Percentiles rank a stretch among this genome's conserved stretches.
Evolutionary conservation across 2,113 vertebrate species (phyloP).

Genomic region (Dermatemys mawii): DNA sequence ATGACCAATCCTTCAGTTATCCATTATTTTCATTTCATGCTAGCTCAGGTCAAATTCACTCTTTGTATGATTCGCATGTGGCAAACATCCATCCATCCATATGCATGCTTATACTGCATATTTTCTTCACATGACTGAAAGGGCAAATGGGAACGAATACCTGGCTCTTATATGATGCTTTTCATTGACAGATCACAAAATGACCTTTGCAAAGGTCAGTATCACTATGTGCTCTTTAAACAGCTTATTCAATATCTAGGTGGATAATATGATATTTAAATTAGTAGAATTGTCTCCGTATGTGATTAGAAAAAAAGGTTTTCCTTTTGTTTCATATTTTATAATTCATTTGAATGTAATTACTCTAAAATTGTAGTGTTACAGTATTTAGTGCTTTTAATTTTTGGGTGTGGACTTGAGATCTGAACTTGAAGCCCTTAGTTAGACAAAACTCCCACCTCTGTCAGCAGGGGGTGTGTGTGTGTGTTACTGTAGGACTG

Average conservation of each 20-base stretch:
- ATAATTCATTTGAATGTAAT: neutral
- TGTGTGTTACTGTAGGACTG: neutral
- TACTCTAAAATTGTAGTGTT: neutral
- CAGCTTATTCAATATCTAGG: conserved; percentile 4
- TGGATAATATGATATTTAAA: neutral
- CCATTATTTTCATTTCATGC: conserved; percentile 46
- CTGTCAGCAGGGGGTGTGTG: accelerated
- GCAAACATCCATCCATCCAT: conserved; percentile 24
- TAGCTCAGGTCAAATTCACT: conserved; percentile 60
- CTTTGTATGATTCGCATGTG: conserved; percentile 47
- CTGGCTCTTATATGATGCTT: neutral
- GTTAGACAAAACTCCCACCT: neutral
- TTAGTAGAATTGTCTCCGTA: neutral
- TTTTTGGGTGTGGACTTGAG: neutral
- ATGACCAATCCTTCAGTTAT: conserved; percentile 23
- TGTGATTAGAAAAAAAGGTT: neutral
- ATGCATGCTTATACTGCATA: conserved; percentile 51
- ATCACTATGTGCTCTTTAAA: conserved; percentile 45
- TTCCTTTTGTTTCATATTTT: neutral
- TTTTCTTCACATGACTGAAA: conserved; percentile 49
- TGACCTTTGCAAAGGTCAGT: neutral
- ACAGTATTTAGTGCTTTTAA: neutral
- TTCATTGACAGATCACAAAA: neutral
- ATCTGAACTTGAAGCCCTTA: neutral
- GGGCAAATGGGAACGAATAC: conserved; percentile 10